A percentile compares a stretch with the other conserved stretches of the same genome.
Evolutionary conservation across 2,113 vertebrate genomes (phyloP).

Genomic region (Anguilla rostrata): DNA sequence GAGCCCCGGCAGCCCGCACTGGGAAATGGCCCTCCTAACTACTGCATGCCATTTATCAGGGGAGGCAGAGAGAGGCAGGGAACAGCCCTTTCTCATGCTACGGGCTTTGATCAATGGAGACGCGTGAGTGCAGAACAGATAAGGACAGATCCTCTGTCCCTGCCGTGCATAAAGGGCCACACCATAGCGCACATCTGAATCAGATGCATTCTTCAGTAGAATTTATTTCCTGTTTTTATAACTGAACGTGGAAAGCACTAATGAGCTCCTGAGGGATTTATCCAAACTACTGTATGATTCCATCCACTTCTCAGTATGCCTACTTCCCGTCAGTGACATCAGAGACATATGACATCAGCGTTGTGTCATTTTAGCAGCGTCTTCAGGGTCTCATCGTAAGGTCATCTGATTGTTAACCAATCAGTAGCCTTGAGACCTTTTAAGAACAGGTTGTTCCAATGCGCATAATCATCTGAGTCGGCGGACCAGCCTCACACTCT

Average conservation of each 20-base stretch:
- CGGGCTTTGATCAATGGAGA: constrained; percentile 4
- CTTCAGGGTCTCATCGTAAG: neutral
- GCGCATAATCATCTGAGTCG: neutral
- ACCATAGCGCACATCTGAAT: neutral
- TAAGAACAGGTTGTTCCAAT: neutral
- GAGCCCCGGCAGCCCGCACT: neutral
- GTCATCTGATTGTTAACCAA: neutral
- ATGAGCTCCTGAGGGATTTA: constrained; percentile 23
- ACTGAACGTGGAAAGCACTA: constrained; percentile 24
- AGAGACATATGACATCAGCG: no score
- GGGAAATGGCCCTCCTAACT: neutral
- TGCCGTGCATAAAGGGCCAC: neutral
- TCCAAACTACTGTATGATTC: neutral
- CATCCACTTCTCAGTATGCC: neutral
- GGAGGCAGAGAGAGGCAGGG: neutral
- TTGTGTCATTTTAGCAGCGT: neutral
- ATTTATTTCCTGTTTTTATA: neutral
- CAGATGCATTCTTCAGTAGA: neutral
- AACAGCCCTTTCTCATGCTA: neutral
- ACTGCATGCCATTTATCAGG: neutral
- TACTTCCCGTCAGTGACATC: neutral
- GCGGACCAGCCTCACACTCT: neutral
- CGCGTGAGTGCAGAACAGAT: neutral
- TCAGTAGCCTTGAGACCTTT: neutral
- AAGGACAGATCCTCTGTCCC: neutral